Base-by-base conservation (phyloP, 2,113 vertebrate species). In the Lichenostomus cassidix region DNA sequence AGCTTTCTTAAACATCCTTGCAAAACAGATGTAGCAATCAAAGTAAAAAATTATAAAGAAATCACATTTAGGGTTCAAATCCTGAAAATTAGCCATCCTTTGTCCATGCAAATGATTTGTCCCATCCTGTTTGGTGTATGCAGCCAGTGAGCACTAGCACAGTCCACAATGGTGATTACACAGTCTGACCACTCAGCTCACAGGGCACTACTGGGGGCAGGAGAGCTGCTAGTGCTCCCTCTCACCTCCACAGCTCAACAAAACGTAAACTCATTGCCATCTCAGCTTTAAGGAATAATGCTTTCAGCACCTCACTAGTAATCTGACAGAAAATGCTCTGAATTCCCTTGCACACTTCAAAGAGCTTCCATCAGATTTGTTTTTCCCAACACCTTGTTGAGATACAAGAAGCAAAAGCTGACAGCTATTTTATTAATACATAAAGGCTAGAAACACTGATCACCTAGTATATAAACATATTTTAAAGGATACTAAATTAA, bases 111-210 rank as follows among this genome's bases (percentile, higher is more conserved):
- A 50, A 80, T 23, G 78, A 92, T 92, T 89, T 94, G 90, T 94
- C 95, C 91, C 95, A 94, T 87, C 91, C 89, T 70, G 71, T 53
- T 42, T 53, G 62, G 95, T 81, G 90, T 82, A 88, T 46, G 53
- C 88, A 93, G 79, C 85, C 85, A 47, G 59, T 10, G 29, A 63
- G 82, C 64, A 64, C 29, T 4, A 87, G n/a, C 73, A 84, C 73
- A 35, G 31, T 3, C 13, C 3, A 50, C 44, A 47, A 2, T 31
- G 12, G 47, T 31, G 78, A 39, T 35, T 33, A 46, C 64, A 65
- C 67, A 79, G 82, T 76, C 92, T 82, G 81, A 96, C 49, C 65
- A 44, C 84, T 76, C 13, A 85, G 92, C 91, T 91, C 92, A 73
- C 41, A 79, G 83, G 79, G 52, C 44, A 84, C 69, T 50, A 21